phyloP scores from a whole-genome alignment of 92 coral and sea anemone genomes.

The Phenganax marumi region DNA sequence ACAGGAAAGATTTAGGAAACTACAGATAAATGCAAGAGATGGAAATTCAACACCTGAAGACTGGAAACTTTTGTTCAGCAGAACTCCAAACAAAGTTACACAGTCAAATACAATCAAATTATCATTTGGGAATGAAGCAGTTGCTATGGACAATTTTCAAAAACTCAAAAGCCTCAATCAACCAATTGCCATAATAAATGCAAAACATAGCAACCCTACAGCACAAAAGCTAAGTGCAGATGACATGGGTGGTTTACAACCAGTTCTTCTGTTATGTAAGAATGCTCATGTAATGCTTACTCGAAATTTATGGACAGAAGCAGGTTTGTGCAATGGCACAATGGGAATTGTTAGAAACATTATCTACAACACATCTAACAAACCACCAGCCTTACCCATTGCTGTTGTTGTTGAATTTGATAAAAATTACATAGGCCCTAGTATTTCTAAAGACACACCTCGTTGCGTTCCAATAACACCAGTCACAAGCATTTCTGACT shows the following conservation, averaged over 20 bases:
- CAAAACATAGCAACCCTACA: slow-evolving; percentile 52
- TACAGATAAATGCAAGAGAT: slow-evolving; percentile 53
- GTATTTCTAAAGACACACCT: slow-evolving; percentile 32
- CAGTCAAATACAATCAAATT: slow-evolving; percentile 26
- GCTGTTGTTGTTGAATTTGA: slow-evolving; percentile 49
- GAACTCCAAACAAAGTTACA: background rate
- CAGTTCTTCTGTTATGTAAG: slow-evolving; percentile 44
- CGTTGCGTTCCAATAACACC: slow-evolving; percentile 44
- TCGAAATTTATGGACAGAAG: slow-evolving; percentile 42
- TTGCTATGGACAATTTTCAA: slow-evolving; percentile 41
- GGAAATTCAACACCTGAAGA: slow-evolving; percentile 60
- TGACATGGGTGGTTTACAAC: slow-evolving; percentile 60
- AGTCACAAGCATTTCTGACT: slow-evolving; percentile 44
- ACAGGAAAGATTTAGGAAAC: slow-evolving; percentile 41
- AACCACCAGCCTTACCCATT: slow-evolving; percentile 41
- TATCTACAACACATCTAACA: slow-evolving; percentile 21
- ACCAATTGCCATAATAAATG: slow-evolving; percentile 44
- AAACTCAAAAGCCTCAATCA: slow-evolving; percentile 39
- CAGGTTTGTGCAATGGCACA: slow-evolving; percentile 50
- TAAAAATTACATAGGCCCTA: slow-evolving; percentile 46
- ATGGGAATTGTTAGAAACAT: slow-evolving; percentile 47
- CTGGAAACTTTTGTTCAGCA: slow-evolving; percentile 46
- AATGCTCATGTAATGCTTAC: slow-evolving; percentile 49
- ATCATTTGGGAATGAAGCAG: slow-evolving; percentile 57
- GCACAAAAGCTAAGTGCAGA: slow-evolving; percentile 57